Percentiles rank a stretch among this genome's conserved stretches.
Evolutionary conservation across 2,113 vertebrate species (phyloP).

Genomic region (Tiliqua scincoides): DNA sequence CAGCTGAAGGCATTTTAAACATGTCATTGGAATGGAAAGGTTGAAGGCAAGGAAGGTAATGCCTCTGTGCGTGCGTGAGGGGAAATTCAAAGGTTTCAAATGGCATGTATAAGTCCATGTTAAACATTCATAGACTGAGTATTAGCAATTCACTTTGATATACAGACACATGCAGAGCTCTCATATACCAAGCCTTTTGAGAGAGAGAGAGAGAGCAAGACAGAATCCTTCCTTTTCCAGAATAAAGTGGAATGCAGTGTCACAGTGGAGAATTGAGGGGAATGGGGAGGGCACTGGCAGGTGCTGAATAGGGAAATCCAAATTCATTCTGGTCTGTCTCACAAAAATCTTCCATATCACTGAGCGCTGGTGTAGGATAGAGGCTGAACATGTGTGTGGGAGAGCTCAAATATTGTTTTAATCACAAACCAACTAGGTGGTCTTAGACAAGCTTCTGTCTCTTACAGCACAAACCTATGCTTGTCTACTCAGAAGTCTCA

Average conservation of each 20-base stretch:
- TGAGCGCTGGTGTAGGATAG: not conserved
- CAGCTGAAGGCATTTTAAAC: not conserved
- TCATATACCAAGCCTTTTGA: accelerated
- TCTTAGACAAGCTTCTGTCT: not conserved
- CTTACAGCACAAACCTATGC: not conserved
- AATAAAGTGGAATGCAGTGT: not conserved
- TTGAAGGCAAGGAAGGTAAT: conserved; percentile 15
- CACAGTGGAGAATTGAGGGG: not conserved
- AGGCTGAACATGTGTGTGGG: not conserved
- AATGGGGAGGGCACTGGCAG: not conserved
- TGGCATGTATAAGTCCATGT: not conserved
- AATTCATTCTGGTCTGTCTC: not conserved
- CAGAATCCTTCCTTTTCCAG: not conserved
- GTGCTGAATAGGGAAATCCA: not conserved
- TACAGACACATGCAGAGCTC: not conserved
- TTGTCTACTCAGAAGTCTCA: too few relatives aligned
- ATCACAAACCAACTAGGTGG: not conserved
- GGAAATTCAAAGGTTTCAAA: not conserved
- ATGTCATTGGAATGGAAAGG: not conserved
- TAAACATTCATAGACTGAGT: accelerated
- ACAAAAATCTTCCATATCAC: not conserved
- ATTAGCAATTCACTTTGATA: not conserved
- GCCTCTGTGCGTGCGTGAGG: not conserved
- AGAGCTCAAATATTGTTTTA: not conserved
- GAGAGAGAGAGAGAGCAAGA: accelerated